phyloP scores from a whole-genome alignment of 2,888 invertebrate species.

The Sepioteuthis lessoniana region DNA sequence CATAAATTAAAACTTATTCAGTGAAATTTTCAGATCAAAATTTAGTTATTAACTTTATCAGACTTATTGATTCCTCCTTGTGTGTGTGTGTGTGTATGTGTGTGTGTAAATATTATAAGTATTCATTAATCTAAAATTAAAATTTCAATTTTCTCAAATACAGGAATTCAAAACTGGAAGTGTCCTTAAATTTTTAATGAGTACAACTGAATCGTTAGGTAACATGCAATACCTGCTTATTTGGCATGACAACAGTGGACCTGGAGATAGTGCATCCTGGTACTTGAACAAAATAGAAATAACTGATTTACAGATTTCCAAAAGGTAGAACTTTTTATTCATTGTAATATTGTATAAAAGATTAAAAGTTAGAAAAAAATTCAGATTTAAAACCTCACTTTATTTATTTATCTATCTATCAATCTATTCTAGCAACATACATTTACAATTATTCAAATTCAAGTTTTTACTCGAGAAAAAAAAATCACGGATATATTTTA shows the following conservation, averaged over 20 bases:
- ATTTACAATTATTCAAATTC: too few species aligned
- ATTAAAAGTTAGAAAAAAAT: background rate
- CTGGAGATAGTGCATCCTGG: conserved; percentile 73
- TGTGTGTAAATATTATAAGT: background rate
- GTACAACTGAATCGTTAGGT: conserved; percentile 70
- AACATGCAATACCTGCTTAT: conserved; percentile 67
- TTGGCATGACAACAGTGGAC: conserved; percentile 76
- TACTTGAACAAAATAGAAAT: conserved; percentile 73
- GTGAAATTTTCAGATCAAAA: too few species aligned
- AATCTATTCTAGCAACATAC: too few species aligned
- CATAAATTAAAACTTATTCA: too few species aligned
- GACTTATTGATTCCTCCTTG: too few species aligned
- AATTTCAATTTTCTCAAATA: background rate
- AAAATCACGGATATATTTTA: too few species aligned
- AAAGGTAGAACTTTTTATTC: conserved; percentile 60
- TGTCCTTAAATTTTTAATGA: conserved; percentile 66
- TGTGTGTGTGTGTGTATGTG: too few species aligned
- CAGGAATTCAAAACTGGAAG: conserved; percentile 56
- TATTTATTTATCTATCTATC: background rate
- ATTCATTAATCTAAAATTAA: background rate
- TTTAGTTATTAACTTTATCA: too few species aligned
- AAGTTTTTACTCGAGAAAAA: too few species aligned
- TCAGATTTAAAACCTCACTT: background rate
- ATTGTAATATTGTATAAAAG: background rate
- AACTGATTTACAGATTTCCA: conserved; percentile 73